Conservation (phyloP, 1,140 invertebrate species). For the Drosophila pachea region DNA sequence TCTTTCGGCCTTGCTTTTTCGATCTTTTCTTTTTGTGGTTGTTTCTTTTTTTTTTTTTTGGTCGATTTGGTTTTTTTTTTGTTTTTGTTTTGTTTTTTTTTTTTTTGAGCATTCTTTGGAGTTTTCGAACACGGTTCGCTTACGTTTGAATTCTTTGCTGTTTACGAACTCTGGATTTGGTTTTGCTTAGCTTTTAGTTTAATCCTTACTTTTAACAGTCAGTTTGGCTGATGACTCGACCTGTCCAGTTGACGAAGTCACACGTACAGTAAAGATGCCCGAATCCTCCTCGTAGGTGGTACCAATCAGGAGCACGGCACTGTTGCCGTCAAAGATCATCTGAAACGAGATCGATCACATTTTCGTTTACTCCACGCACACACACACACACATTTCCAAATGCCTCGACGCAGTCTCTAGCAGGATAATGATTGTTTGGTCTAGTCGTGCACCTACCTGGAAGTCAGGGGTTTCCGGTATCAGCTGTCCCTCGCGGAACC, state of each 20-base stretch:
- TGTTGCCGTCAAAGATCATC: constrained; percentile 95
- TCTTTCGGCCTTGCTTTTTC: not conserved
- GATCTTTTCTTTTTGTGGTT: too few relatives aligned
- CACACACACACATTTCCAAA: not conserved
- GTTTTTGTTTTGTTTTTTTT: constrained; percentile 25
- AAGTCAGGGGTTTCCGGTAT: constrained; percentile 95
- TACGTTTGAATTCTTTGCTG: constrained; percentile 56
- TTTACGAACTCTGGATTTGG: constrained; percentile 69
- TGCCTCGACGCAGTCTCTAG: not conserved
- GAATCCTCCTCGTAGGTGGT: constrained; percentile 96
- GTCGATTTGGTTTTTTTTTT: constrained; percentile 40
- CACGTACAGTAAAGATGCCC: constrained; percentile 93
- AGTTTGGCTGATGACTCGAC: constrained; percentile 94
- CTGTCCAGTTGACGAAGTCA: constrained; percentile 93
- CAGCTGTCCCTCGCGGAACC: constrained; percentile 92
- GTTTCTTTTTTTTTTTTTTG: constrained; percentile 8
- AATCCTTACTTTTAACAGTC: constrained; percentile 98
- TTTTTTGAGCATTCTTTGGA: constrained; percentile 73
- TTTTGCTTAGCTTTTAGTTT: constrained; percentile 80
- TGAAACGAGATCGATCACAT: constrained; percentile 78
- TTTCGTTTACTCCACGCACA: not conserved
- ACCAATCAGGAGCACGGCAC: constrained; percentile 92
- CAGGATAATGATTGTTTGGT: not conserved
- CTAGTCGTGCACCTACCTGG: constrained; percentile 83
- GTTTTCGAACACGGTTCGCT: constrained; percentile 67